Conservation (phyloP, 2,113 vertebrate species). For the Chlamydotis undulata region DNA sequence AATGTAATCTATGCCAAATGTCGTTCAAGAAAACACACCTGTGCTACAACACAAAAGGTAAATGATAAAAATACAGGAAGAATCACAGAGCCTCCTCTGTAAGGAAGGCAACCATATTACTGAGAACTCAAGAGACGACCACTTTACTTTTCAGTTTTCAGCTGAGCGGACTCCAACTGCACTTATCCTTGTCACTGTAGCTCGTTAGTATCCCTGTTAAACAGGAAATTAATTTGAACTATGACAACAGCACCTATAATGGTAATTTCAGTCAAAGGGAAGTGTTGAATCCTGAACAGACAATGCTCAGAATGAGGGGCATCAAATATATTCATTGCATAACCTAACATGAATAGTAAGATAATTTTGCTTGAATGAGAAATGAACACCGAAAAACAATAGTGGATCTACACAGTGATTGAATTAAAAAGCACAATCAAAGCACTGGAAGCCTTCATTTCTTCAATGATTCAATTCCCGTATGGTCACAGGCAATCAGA, state of each 20-base stretch:
- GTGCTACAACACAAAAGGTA: not conserved
- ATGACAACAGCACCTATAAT: constrained; percentile 9
- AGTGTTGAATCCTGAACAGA: not conserved
- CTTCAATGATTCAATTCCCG: not conserved
- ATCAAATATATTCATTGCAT: not conserved
- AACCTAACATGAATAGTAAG: not conserved
- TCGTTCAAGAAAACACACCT: not conserved
- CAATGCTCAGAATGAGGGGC: not conserved
- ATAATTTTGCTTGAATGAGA: constrained; percentile 2
- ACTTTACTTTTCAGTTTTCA: not conserved
- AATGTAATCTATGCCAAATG: not conserved
- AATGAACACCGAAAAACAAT: not conserved
- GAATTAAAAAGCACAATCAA: constrained; percentile 12
- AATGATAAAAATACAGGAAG: not conserved
- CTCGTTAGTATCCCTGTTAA: not conserved
- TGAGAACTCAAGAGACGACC: not conserved
- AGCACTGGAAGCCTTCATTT: not conserved
- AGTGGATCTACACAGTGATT: not conserved
- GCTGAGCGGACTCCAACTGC: not conserved
- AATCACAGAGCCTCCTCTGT: not conserved
- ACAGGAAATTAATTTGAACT: constrained; percentile 42
- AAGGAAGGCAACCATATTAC: not conserved
- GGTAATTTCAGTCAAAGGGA: constrained; percentile 4
- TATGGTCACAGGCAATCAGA: not conserved
- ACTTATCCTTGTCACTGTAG: not conserved